A percentile compares a stretch with the other conserved stretches of the same genome.
Conservation (phyloP, 2,113 vertebrate genomes). For the Piaya cayana region DNA sequence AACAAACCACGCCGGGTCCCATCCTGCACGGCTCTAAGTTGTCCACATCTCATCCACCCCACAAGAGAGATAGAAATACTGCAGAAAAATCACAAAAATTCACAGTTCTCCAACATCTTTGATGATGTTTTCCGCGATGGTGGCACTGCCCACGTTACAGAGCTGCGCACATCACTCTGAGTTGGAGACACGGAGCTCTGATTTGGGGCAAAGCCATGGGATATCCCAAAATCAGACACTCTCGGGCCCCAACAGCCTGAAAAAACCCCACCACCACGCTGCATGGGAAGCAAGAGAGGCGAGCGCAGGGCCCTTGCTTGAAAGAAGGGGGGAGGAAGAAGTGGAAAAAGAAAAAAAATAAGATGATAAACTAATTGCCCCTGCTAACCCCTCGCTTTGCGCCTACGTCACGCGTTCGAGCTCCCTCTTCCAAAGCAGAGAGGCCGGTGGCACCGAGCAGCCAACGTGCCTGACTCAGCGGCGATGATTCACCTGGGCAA, state of each 20-base stretch:
- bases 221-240: background rate
- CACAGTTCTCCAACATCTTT: background rate
- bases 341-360: background rate
- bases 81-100: background rate
- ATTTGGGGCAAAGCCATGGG: background rate
- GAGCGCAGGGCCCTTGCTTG: background rate
- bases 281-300: rapidly evolving
- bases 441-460: background rate
- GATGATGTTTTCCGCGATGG: background rate
- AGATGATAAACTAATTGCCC: background rate
- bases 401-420: background rate
- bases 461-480: background rate
- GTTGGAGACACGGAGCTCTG: background rate
- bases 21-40: background rate
- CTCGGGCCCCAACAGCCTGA: background rate
- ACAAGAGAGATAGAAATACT: background rate
- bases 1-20: background rate
- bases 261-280: rapidly evolving
- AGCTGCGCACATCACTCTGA: rapidly evolving
- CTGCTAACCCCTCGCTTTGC: background rate
- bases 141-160: background rate
- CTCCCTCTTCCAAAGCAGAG: background rate
- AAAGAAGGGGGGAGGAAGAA: background rate
- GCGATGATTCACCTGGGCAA: constrained; percentile 31
- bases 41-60: rapidly evolving